These are phyloP conservation scores for Thyatira batis DNA, from an alignment of 2,888 invertebrate species.

Conservation along the genomic window DNA sequence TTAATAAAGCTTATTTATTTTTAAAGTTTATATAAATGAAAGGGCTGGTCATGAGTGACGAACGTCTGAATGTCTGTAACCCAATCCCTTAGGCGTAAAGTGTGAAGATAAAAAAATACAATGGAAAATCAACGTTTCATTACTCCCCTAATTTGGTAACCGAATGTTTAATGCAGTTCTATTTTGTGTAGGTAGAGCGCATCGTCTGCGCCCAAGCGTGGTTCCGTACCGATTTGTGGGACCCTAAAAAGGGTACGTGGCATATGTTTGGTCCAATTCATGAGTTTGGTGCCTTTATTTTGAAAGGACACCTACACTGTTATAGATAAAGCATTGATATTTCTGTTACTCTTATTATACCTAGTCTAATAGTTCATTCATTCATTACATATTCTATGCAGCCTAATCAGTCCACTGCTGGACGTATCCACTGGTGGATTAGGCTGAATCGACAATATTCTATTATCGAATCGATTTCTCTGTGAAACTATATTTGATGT, in stretches of 20 bases:
- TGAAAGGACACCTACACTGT: too few species aligned
- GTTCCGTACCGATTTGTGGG: conserved; percentile 57
- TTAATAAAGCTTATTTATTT: too few species aligned
- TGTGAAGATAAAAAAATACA: conserved; percentile 12
- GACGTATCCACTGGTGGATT: too few species aligned
- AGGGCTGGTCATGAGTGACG: neutral
- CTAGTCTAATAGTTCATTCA: too few species aligned
- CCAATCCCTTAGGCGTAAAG: neutral
- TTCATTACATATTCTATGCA: too few species aligned
- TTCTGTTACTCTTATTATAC: too few species aligned
- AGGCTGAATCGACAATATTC: too few species aligned
- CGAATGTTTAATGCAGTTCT: conserved; percentile 20
- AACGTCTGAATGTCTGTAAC: neutral
- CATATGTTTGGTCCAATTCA: conserved; percentile 17
- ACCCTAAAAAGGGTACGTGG: conserved; percentile 70
- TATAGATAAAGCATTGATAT: too few species aligned
- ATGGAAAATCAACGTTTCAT: conserved; percentile 25
- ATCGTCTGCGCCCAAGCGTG: conserved; percentile 39
- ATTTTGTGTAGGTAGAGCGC: conserved; percentile 6
- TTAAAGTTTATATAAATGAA: too few species aligned
- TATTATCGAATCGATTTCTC: too few species aligned
- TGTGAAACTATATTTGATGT: too few species aligned
- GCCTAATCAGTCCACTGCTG: too few species aligned
- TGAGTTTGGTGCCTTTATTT: conserved; percentile 7
- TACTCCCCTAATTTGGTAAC: conserved; percentile 20